Percentiles rank a stretch among this genome's conserved stretches.
These are phyloP conservation scores for Epistrophella euchroma DNA, from an alignment of 2,888 invertebrate species.

Conservation along the genomic window DNA sequence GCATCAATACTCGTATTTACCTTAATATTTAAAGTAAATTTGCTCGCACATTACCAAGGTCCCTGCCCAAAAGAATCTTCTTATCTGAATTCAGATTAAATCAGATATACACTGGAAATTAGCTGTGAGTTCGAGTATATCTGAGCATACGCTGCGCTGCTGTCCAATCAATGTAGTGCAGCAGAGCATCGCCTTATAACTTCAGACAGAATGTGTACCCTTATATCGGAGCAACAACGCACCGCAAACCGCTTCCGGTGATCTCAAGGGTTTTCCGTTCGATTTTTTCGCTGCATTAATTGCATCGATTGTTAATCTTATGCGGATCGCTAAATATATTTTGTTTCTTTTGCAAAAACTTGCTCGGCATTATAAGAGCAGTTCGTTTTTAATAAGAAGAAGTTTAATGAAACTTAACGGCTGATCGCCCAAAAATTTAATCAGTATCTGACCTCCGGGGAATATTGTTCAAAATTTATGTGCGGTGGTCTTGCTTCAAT, in stretches of 20 bases:
- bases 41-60: conserved; percentile 54
- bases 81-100: conserved; percentile 68
- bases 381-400: conserved; percentile 45
- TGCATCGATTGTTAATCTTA: conserved; percentile 56
- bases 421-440: conserved; percentile 84
- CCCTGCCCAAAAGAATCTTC: conserved; percentile 52
- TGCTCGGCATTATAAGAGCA: conserved; percentile 1
- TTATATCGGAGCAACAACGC: conserved; percentile 19
- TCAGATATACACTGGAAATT: conserved; percentile 64
- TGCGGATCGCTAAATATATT: conserved; percentile 33
- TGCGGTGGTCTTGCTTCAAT: conserved; percentile 52
- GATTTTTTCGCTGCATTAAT: conserved; percentile 57
- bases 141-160: conserved; percentile 4
- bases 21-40: conserved; percentile 61
- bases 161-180: conserved; percentile 55
- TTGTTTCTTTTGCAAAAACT: not conserved
- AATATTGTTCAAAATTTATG: conserved; percentile 55
- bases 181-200: conserved; percentile 43
- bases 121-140: conserved; percentile 47
- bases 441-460: conserved; percentile 79
- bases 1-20: conserved; percentile 58
- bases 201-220: not conserved
- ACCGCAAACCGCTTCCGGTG: conserved; percentile 69
- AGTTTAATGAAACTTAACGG: conserved; percentile 82
- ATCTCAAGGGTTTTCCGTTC: conserved; percentile 65